These are phyloP conservation scores for Empidonax alnorum DNA, from an alignment of 2,113 vertebrate species.

Conservation along the genomic window DNA sequence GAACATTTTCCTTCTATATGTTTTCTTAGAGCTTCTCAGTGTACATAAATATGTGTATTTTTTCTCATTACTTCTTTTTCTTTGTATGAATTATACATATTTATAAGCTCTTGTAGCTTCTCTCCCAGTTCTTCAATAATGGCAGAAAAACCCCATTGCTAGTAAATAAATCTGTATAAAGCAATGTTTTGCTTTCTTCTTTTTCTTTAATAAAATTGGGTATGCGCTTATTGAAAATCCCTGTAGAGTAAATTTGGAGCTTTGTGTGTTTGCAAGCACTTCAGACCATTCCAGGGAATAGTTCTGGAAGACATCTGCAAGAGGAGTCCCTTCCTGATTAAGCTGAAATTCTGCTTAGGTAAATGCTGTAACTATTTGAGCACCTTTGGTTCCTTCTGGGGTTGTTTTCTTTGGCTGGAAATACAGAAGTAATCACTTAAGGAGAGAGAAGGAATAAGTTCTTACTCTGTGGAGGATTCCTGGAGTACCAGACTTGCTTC, in stretches of 20 bases:
- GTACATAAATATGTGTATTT: neutral
- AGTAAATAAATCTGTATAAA: neutral
- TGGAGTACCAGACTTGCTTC: neutral
- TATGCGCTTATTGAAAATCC: neutral
- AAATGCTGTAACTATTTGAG: neutral
- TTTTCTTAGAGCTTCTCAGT: neutral
- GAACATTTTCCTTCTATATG: neutral
- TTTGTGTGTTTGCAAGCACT: neutral
- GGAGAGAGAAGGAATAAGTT: neutral
- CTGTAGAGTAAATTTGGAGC: neutral
- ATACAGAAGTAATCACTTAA: neutral
- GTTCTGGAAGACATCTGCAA: neutral
- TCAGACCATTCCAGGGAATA: neutral
- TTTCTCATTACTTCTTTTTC: neutral
- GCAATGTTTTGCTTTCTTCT: neutral
- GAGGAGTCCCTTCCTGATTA: neutral
- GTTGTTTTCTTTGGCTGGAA: neutral
- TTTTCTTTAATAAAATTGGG: neutral
- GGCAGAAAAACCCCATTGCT: neutral
- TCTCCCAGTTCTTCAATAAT: neutral
- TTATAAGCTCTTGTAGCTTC: neutral
- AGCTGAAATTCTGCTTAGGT: neutral
- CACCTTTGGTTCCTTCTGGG: neutral
- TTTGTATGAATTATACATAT: neutral
- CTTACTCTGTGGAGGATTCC: neutral